Conservation (phyloP, 2,888 invertebrate species). For the Spilosoma lubricipeda region DNA sequence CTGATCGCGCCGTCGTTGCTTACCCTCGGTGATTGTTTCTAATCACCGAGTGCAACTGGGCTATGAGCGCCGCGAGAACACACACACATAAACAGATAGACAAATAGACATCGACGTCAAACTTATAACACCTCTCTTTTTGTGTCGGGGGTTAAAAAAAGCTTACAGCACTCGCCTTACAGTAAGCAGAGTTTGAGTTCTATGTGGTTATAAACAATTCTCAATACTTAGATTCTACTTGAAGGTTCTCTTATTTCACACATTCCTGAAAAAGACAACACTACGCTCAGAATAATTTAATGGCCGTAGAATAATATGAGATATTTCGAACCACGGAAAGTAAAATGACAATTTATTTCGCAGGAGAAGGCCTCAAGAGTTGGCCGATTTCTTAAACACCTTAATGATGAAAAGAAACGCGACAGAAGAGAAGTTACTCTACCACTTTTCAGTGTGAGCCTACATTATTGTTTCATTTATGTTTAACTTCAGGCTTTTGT, state of each 20-base stretch:
- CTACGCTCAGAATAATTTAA: background rate
- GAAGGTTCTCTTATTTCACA: background rate
- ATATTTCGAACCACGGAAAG: slow-evolving; percentile 16
- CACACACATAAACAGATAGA: too few species aligned
- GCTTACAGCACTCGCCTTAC: background rate
- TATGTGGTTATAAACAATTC: background rate
- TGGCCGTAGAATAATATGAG: background rate
- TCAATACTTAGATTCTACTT: background rate
- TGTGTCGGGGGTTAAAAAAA: too few species aligned
- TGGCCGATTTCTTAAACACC: slow-evolving; percentile 85
- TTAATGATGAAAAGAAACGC: slow-evolving; percentile 79
- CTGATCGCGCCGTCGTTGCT: too few species aligned
- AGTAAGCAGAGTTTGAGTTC: background rate
- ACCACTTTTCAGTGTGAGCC: slow-evolving; percentile 87
- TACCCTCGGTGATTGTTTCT: too few species aligned
- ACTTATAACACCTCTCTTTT: too few species aligned
- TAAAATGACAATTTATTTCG: slow-evolving; percentile 75
- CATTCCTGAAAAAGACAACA: background rate
- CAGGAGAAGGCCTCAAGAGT: slow-evolving; percentile 85
- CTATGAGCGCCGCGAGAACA: too few species aligned
- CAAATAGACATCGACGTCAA: too few species aligned
- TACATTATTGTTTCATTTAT: slow-evolving; percentile 65
- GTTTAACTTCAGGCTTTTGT: slow-evolving; percentile 53
- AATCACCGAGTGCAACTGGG: too few species aligned
- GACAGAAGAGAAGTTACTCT: slow-evolving; percentile 83